These are phyloP conservation scores for Notodonta ziczac DNA, from an alignment of 2,888 invertebrate species.

Conservation along the genomic window DNA sequence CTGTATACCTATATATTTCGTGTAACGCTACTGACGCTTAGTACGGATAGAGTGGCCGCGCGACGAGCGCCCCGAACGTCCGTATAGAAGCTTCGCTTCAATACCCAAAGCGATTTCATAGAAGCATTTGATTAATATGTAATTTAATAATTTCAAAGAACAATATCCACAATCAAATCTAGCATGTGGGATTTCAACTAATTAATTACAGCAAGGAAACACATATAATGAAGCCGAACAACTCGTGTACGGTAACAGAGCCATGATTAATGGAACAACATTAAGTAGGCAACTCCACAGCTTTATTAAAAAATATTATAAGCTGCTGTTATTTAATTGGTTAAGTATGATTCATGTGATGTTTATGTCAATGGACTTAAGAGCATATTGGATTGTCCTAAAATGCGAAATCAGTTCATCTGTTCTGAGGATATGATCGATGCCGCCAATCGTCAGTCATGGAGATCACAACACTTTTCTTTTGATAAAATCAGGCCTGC, in stretches of 20 bases:
- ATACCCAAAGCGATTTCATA: too few relatives aligned
- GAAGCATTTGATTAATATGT: too few relatives aligned
- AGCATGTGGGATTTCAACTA: background rate
- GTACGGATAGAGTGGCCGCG: too few relatives aligned
- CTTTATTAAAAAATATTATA: background rate
- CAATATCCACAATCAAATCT: background rate
- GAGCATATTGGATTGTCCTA: background rate
- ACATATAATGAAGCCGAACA: background rate
- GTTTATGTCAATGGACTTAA: background rate
- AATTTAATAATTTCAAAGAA: background rate
- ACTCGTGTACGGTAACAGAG: background rate
- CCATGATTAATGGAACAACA: background rate
- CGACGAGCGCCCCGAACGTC: too few relatives aligned
- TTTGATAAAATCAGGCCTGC: too few relatives aligned
- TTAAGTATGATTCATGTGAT: background rate
- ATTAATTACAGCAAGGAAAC: constrained; percentile 1
- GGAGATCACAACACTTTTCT: too few relatives aligned
- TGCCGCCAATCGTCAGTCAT: too few relatives aligned
- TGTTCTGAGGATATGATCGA: too few relatives aligned
- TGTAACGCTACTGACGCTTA: too few relatives aligned
- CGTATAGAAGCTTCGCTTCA: too few relatives aligned
- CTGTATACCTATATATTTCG: too few relatives aligned
- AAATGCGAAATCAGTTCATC: too few relatives aligned
- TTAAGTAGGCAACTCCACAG: constrained; percentile 2
- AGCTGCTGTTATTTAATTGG: background rate